These are phyloP conservation scores for Phoxinus dragarum DNA, from an alignment of 2,797 vertebrate genomes.

Conservation along the genomic window DNA sequence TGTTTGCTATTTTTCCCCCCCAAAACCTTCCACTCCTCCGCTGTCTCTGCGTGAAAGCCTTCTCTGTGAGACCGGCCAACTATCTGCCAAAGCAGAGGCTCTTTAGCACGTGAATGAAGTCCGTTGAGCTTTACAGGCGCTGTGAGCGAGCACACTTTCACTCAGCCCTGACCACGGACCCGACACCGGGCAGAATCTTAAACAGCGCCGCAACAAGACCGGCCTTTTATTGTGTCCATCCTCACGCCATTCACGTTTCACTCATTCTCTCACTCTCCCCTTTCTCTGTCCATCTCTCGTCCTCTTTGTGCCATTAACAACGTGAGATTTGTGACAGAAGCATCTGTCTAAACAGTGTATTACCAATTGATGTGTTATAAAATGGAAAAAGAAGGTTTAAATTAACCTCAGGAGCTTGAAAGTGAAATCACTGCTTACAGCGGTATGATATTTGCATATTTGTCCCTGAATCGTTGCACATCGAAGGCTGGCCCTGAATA, in stretches of 20 bases:
- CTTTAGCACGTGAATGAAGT: conserved; percentile 85
- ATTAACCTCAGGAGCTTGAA: not conserved
- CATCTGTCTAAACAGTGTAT: not conserved
- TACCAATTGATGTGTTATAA: not conserved
- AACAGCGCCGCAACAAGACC: conserved; percentile 75
- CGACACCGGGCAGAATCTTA: conserved; percentile 76
- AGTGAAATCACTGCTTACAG: conserved; percentile 10
- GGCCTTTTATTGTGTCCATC: conserved; percentile 40
- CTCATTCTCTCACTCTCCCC: conserved; percentile 23
- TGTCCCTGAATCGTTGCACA: conserved; percentile 15
- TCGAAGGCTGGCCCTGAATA: not conserved
- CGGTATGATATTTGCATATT: conserved; percentile 20
- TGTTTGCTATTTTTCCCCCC: conserved; percentile 64
- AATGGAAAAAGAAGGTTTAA: not conserved
- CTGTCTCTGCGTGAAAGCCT: conserved; percentile 79
- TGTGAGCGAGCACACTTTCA: conserved; percentile 78
- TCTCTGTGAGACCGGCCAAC: conserved; percentile 83
- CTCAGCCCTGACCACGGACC: conserved; percentile 37
- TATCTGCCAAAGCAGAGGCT: conserved; percentile 85
- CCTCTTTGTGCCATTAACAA: not conserved
- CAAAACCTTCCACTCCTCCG: conserved; percentile 77
- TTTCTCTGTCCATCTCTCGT: conserved; percentile 3
- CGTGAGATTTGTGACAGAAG: not conserved
- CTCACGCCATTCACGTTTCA: conserved; percentile 24
- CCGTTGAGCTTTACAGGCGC: conserved; percentile 81